phyloP scores from a whole-genome alignment of 1,140 invertebrate species.

The Rhagoletis pomonella region DNA sequence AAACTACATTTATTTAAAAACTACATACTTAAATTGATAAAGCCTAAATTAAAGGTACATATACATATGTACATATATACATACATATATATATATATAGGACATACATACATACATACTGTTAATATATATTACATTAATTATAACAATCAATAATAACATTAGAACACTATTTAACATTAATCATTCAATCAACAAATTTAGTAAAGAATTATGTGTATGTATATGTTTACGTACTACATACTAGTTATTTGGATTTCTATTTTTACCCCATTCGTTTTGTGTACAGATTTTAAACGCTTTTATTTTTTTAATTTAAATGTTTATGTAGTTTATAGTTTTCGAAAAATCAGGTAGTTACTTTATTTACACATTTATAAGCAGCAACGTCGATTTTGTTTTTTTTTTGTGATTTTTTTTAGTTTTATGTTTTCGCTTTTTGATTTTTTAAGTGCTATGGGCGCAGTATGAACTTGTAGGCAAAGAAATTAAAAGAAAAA shows the following conservation, averaged over 20 bases:
- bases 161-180: slow-evolving; percentile 50
- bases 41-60: slow-evolving; percentile 27
- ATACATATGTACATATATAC: slow-evolving; percentile 24
- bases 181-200: slow-evolving; percentile 51
- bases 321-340: slow-evolving; percentile 21
- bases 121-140: slow-evolving; percentile 14
- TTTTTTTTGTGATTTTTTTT: not conserved
- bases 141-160: slow-evolving; percentile 47
- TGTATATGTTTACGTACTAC: not conserved
- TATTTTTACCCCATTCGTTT: not conserved
- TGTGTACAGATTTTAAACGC: slow-evolving; percentile 8
- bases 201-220: slow-evolving; percentile 41
- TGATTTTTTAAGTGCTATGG: slow-evolving; percentile 4
- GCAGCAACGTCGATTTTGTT: slow-evolving; percentile 1
- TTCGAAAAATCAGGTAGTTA: slow-evolving; percentile 50
- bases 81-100: slow-evolving; percentile 14
- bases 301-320: not conserved
- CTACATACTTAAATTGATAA: slow-evolving; percentile 33
- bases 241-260: not conserved
- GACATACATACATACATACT: not conserved
- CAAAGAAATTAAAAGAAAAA: too few relatives aligned
- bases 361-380: slow-evolving; percentile 51
- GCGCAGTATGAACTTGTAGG: not conserved
- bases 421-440: slow-evolving; percentile 15
- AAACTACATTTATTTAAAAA: not conserved